These are phyloP conservation scores for Drosophila ficusphila DNA, from an alignment of 1,140 invertebrate genomes.

Conservation along the genomic window DNA sequence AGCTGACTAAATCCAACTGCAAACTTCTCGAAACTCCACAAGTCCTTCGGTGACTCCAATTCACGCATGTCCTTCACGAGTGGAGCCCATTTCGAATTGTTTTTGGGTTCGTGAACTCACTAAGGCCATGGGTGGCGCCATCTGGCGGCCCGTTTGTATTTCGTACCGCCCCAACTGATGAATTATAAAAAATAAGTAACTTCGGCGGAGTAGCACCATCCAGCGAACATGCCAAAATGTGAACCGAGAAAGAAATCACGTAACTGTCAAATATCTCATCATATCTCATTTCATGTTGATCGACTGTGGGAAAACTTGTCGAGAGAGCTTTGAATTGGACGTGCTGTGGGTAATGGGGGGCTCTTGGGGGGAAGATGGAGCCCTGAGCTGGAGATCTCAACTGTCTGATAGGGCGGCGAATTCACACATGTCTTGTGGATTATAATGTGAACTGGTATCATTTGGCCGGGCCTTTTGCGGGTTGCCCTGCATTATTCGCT, in stretches of 20 bases:
- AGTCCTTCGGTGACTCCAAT: slow-evolving; percentile 39
- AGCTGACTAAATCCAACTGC: slow-evolving; percentile 43
- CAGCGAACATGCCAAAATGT: slow-evolving; percentile 24
- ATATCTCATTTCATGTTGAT: slow-evolving; percentile 80
- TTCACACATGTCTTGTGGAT: slow-evolving; percentile 79
- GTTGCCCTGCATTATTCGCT: slow-evolving; percentile 24
- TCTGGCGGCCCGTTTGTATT: slow-evolving; percentile 32
- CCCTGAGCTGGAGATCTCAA: slow-evolving; percentile 51
- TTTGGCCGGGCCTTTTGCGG: slow-evolving; percentile 12
- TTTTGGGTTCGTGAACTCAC: slow-evolving; percentile 63
- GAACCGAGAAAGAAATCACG: slow-evolving; percentile 73
- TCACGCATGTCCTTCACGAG: slow-evolving; percentile 68
- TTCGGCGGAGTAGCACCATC: slow-evolving; percentile 16
- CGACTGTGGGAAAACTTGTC: slow-evolving; percentile 73
- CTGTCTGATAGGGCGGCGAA: slow-evolving; percentile 61
- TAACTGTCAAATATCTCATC: slow-evolving; percentile 81
- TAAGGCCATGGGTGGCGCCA: slow-evolving; percentile 56
- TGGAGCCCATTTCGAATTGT: slow-evolving; percentile 24
- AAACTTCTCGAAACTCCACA: slow-evolving; percentile 57
- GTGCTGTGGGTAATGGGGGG: slow-evolving; percentile 35
- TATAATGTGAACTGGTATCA: slow-evolving; percentile 73
- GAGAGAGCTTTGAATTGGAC: slow-evolving; percentile 44
- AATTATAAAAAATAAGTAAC: slow-evolving; percentile 22
- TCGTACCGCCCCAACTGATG: not conserved
- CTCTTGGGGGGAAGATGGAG: slow-evolving; percentile 24